Base-by-base conservation (phyloP, 1,140 invertebrate genomes). In the Helicoverpa armigera region DNA sequence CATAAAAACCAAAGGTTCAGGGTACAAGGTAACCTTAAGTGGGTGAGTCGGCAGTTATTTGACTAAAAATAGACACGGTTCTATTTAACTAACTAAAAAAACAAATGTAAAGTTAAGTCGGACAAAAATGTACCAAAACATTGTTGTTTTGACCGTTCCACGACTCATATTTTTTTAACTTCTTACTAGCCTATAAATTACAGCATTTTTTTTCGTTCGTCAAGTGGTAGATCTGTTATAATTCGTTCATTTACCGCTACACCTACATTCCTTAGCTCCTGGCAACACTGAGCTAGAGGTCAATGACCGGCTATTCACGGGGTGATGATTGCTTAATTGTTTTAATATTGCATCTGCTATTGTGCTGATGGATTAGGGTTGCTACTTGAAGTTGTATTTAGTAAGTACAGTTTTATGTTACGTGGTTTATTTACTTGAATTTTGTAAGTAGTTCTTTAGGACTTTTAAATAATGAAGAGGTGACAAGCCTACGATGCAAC, bases 321-420 rank as follows among this genome's bases (percentile, higher is more conserved):
- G 73, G 73, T 76, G 73, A 63, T 76, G 73, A 76, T 76, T 76
- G 56, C 16, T 76, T 76, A 76, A 76, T 76, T 76, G 73, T 76
- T 76, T 72, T 76, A 63, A 76, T 76, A 63, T 63, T 61, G 58
- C 73, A 76, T 76, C 73, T 76, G 73, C 31, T 73, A 73, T 58
- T 56, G 53, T 73, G 51, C 31, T n/a, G 54, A 43, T 43, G 56
- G 16, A 58, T 43, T 9, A 43, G 35, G 35, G 35, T 43, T 43
- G 35, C 5, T 43, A 35, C 35, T 7, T 43, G 35, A 9, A 43
- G 1, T 43, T 1, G 35, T 9, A 43, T 7, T 43, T 43, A 43
- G 35, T 43, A 5, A 43, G 35, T 43, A 43, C 9, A 9, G 35
- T 43, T 9, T 43, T 9, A 35, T 35, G 35, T 43, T 43, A 43